Evolutionary conservation across 1,140 invertebrate genomes (phyloP).

Genomic region (Drosophila chauvacae): DNA sequence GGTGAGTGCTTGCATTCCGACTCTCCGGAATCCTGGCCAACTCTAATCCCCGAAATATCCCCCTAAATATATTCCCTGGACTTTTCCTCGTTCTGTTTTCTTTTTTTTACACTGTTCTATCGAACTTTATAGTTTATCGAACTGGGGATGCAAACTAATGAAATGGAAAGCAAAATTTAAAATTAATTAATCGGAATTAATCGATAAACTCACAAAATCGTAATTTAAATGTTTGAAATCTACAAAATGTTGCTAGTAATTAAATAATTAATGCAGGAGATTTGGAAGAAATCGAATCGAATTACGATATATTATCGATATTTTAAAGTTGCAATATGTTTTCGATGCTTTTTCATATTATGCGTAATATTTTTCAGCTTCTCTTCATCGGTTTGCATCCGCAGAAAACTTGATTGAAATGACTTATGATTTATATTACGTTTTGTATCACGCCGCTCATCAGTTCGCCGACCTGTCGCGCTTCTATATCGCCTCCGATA

Average conservation of each 20-base stretch:
- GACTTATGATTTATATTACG: conserved; percentile 70
- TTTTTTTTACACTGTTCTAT: neutral
- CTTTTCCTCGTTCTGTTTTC: conserved; percentile 6
- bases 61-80: conserved; percentile 12
- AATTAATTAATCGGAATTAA: neutral
- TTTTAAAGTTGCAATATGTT: neutral
- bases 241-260: neutral
- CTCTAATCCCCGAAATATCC: conserved; percentile 3
- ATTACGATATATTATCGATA: neutral
- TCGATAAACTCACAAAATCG: neutral
- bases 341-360: too few relatives aligned
- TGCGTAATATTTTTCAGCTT: too few relatives aligned
- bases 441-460: conserved; percentile 63
- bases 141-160: conserved; percentile 11
- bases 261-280: neutral
- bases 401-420: conserved; percentile 11
- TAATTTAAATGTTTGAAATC: neutral
- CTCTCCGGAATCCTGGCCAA: conserved; percentile 6
- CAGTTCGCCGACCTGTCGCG: conserved; percentile 98
- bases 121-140: neutral
- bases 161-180: neutral
- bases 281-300: neutral
- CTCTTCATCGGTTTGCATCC: conserved; percentile 18
- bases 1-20: conserved; percentile 87
- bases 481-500: conserved; percentile 98